Conservation (phyloP, 2,888 invertebrate species). For the Hemithea aestivaria region DNA sequence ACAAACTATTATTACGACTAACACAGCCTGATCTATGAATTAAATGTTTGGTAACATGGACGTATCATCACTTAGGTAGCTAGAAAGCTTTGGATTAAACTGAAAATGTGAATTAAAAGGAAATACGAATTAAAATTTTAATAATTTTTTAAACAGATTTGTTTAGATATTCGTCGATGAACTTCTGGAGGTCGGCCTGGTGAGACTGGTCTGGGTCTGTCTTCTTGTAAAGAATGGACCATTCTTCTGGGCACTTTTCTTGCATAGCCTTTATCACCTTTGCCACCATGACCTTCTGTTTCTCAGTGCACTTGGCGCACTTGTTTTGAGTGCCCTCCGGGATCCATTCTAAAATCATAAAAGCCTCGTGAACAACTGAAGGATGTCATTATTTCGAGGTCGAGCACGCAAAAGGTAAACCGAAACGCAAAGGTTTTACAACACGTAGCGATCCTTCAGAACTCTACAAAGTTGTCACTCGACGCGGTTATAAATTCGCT, state of each 20-base stretch:
- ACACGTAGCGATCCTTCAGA: slow-evolving; percentile 3
- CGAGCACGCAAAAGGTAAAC: slow-evolving; percentile 24
- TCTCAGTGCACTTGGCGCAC: slow-evolving; percentile 81
- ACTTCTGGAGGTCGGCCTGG: slow-evolving; percentile 71
- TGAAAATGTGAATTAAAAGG: too few relatives aligned
- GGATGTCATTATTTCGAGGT: slow-evolving; percentile 22
- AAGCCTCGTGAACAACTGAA: slow-evolving; percentile 21
- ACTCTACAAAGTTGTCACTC: not conserved
- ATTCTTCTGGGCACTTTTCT: slow-evolving; percentile 79
- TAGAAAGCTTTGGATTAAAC: too few relatives aligned
- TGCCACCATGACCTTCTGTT: slow-evolving; percentile 72
- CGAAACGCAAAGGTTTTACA: slow-evolving; percentile 18
- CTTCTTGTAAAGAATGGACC: slow-evolving; percentile 78
- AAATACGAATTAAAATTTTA: too few relatives aligned
- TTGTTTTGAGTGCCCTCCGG: slow-evolving; percentile 44
- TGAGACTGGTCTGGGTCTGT: slow-evolving; percentile 81
- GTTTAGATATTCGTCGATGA: slow-evolving; percentile 29
- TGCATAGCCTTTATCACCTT: slow-evolving; percentile 81
- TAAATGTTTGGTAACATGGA: too few relatives aligned
- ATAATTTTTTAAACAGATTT: not conserved
- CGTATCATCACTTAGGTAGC: too few relatives aligned
- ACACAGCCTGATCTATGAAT: too few relatives aligned
- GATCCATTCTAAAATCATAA: slow-evolving; percentile 36
- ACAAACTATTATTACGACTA: too few relatives aligned
- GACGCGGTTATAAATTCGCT: too few relatives aligned